These are phyloP conservation scores for Mythimna albipuncta DNA, from an alignment of 2,888 invertebrate genomes.

Conservation along the genomic window DNA sequence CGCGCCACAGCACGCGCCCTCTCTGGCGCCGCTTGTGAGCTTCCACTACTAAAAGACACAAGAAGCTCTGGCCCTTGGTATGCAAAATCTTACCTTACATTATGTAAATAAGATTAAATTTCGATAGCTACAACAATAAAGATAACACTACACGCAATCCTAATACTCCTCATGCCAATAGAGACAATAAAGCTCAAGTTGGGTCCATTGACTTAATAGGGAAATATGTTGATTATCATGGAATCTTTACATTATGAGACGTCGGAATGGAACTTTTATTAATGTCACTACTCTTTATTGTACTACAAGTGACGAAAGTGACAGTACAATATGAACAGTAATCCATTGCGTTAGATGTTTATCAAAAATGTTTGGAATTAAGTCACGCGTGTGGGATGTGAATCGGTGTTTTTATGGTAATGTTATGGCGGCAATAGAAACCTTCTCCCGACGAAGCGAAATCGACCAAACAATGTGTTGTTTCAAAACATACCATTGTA, in stretches of 20 bases:
- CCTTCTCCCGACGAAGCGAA: slow-evolving; percentile 71
- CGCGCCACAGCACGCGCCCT: slow-evolving; percentile 77
- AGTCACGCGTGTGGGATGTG: slow-evolving; percentile 81
- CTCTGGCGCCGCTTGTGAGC: slow-evolving; percentile 76
- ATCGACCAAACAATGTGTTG: slow-evolving; percentile 77
- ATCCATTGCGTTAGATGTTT: slow-evolving; percentile 75
- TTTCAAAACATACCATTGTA: slow-evolving; percentile 75
- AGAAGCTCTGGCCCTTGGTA: slow-evolving; percentile 32
- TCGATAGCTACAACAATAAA: slow-evolving; percentile 35
- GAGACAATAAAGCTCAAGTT: slow-evolving; percentile 72
- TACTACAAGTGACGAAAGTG: slow-evolving; percentile 72
- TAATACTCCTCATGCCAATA: slow-evolving; percentile 68
- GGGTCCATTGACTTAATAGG: slow-evolving; percentile 68
- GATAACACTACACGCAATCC: slow-evolving; percentile 64
- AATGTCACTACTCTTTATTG: slow-evolving; percentile 70
- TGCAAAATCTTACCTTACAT: slow-evolving; percentile 56
- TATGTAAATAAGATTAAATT: slow-evolving; percentile 27
- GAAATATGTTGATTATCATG: slow-evolving; percentile 73
- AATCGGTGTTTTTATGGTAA: slow-evolving; percentile 82
- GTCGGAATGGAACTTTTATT: slow-evolving; percentile 75
- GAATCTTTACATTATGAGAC: slow-evolving; percentile 74
- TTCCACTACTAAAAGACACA: slow-evolving; percentile 60
- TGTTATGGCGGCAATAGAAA: slow-evolving; percentile 80
- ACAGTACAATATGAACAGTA: slow-evolving; percentile 71
- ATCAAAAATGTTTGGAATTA: slow-evolving; percentile 82